Evolutionary conservation across 2,888 invertebrate genomes (phyloP), one percentile per base, ranked within the genome.

Genomic region (Temnothorax ravouxi): DNA sequence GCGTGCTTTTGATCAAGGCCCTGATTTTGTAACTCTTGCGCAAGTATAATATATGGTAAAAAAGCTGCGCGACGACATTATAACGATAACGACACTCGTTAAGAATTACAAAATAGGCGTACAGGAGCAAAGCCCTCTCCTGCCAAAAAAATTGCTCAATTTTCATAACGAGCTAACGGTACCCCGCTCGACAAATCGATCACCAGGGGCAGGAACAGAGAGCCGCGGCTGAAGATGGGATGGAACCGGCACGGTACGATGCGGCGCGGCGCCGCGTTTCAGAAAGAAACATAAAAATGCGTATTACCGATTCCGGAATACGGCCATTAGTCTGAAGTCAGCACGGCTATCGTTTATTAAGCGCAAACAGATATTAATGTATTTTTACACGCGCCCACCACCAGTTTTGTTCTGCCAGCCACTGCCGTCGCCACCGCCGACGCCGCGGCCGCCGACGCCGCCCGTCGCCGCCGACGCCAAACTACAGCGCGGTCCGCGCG

Each of bases 351-450:
- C 94, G 94, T 95, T 94, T 94, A 94, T 95, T 95, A 94, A 94
- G 93, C 93, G 92, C 94, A 95, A 95, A 95, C 94, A 94, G 94
- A 95, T 95, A 95, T 95, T 95, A 95, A 95, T 95, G 95, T 94
- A 94, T 95, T 95, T 95, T 95, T 94, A 93, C 94, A 94, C 92
- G 92, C 88, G 88, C 85, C 88, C 86, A 89, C 88, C 86, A 89
- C 86, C 88, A 86, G 83, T 90, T 90, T 90, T 88, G 89, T 89
- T 90, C 88, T 82, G 87, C 87, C 87, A 80, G 88, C 85, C 86
- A 84, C 83, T 77, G 76, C 82, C 75, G 83, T 69, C 83, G 86
- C 66, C 79, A 76, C 80, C 87, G 77, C 76, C 86, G 89, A 85
- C 91, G 87, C 4, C 34, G 34, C 29, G 29, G 29, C 71, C 85